phyloP scores from a whole-genome alignment of 2,888 invertebrate species.

The Cephus pulcher region DNA sequence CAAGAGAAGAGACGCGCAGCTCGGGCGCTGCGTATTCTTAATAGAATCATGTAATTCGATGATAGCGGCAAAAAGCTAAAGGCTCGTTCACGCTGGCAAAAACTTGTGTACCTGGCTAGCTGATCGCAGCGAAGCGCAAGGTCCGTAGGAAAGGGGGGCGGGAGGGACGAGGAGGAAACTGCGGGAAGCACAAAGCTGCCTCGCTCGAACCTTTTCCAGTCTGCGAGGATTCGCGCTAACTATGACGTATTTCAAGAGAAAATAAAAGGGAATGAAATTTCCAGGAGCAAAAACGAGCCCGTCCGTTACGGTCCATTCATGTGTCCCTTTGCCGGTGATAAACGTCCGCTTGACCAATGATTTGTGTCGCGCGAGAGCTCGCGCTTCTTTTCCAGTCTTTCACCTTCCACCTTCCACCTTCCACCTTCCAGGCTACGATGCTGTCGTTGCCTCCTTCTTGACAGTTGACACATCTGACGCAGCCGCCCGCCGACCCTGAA shows the following conservation, averaged over 20 bases:
- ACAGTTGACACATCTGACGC: no score
- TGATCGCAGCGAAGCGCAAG: neutral
- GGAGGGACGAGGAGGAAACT: constrained; percentile 1
- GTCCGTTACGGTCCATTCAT: constrained; percentile 37
- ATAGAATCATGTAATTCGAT: constrained; percentile 38
- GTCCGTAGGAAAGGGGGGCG: neutral
- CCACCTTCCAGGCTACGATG: no score
- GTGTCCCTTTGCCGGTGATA: constrained; percentile 39
- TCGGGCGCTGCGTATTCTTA: constrained; percentile 14
- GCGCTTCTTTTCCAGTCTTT: constrained; percentile 3
- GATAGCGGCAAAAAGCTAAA: constrained; percentile 26
- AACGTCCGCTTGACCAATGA: constrained; percentile 34
- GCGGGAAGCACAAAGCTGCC: constrained; percentile 1
- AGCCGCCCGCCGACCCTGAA: no score
- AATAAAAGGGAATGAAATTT: constrained; percentile 5
- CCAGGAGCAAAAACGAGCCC: constrained; percentile 23
- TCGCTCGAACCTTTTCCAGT: neutral
- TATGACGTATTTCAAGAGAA: constrained; percentile 10
- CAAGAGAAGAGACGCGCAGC: no score
- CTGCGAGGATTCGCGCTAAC: constrained; percentile 4
- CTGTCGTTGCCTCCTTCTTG: no score
- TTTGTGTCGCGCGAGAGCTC: constrained; percentile 18
- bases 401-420: no score
- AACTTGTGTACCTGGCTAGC: constrained; percentile 9
- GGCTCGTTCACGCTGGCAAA: constrained; percentile 9